Evolutionary conservation across 2,888 invertebrate species (phyloP).

Genomic region (Xylocampa areola): DNA sequence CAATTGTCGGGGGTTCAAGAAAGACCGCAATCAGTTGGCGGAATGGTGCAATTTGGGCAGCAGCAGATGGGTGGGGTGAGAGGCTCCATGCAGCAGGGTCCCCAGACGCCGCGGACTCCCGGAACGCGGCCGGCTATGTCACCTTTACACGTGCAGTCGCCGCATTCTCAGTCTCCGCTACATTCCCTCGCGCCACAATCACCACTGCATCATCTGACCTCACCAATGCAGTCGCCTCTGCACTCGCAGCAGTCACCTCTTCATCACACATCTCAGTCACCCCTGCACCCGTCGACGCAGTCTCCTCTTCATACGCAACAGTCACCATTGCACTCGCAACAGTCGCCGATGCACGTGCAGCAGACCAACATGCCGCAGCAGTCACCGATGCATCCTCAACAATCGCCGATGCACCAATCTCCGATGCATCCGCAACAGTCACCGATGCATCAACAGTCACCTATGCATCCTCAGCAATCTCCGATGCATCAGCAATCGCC

Average conservation of each 20-base stretch:
- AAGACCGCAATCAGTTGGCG: constrained; percentile 73
- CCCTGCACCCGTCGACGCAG: constrained; percentile 79
- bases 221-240: constrained; percentile 82
- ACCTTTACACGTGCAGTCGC: constrained; percentile 82
- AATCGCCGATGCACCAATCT: constrained; percentile 78
- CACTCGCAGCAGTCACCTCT: constrained; percentile 82
- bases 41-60: constrained; percentile 80
- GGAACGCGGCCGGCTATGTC: constrained; percentile 82
- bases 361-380: constrained; percentile 72
- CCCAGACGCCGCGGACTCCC: constrained; percentile 68
- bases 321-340: constrained; percentile 80
- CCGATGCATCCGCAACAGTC: constrained; percentile 74
- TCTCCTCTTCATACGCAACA: constrained; percentile 82
- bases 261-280: constrained; percentile 80
- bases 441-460: constrained; percentile 75
- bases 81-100: constrained; percentile 59
- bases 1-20: constrained; percentile 77
- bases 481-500: constrained; percentile 77
- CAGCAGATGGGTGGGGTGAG: constrained; percentile 67
- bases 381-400: constrained; percentile 77
- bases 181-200: constrained; percentile 75
- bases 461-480: constrained; percentile 76
- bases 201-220: constrained; percentile 73
- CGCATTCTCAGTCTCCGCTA: constrained; percentile 77
- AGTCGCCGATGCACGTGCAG: constrained; percentile 80